Conservation (phyloP, 2,797 vertebrate genomes). For the Leucoraja ocellata region DNA sequence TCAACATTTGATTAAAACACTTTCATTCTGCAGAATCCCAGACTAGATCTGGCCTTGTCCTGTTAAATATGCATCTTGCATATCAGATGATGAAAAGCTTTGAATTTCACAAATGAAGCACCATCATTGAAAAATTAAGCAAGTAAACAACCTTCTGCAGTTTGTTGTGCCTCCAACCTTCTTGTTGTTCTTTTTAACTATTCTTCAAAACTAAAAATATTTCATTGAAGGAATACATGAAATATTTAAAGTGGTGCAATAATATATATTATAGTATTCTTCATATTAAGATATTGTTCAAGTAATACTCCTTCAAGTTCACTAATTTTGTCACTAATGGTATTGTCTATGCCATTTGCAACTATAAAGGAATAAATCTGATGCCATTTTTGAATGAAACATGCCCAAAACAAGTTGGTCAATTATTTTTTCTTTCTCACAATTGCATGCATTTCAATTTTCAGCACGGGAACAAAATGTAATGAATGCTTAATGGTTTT, state of each 20-base stretch:
- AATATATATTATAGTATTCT: too few species aligned
- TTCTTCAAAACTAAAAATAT: too few species aligned
- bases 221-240: too few species aligned
- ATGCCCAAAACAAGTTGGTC: not conserved
- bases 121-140: too few species aligned
- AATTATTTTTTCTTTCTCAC: not conserved
- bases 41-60: not conserved
- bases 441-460: not conserved
- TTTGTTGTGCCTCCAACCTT: too few species aligned
- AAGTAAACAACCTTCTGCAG: too few species aligned
- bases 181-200: too few species aligned
- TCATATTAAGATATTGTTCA: too few species aligned
- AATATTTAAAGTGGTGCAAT: too few species aligned
- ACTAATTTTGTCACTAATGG: not conserved
- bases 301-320: not conserved
- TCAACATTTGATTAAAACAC: not conserved
- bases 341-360: not conserved
- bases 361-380: not conserved
- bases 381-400: not conserved
- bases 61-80: not conserved
- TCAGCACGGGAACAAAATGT: not conserved
- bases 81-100: not conserved
- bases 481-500: not conserved
- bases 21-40: not conserved
- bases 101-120: not conserved